phyloP scores from a whole-genome alignment of 2,113 vertebrate species.

The Halichoerus grypus region DNA sequence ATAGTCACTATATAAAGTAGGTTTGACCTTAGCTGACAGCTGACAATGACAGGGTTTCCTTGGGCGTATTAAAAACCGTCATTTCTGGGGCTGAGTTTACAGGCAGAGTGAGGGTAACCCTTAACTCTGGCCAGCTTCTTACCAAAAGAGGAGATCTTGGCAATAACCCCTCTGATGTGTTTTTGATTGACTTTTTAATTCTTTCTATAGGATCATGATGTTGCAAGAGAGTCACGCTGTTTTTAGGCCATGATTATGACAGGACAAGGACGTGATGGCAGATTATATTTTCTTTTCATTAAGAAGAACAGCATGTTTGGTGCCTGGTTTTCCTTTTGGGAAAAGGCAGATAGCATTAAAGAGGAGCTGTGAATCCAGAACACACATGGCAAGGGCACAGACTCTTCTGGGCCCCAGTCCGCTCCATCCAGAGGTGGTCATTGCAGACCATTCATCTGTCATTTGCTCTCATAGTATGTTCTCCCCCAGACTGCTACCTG shows the following conservation, averaged over 20 bases:
- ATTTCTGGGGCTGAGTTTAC: background rate
- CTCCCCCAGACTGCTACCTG: background rate
- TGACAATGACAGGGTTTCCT: constrained; percentile 6
- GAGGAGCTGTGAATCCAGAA: background rate
- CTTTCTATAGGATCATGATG: background rate
- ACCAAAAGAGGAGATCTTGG: background rate
- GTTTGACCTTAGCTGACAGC: background rate
- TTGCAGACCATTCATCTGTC: background rate
- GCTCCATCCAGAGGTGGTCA: background rate
- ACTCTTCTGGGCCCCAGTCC: background rate
- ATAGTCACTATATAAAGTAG: background rate
- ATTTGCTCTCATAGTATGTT: background rate
- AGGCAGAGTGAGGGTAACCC: background rate
- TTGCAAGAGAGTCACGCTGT: background rate
- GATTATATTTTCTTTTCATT: constrained; percentile 21
- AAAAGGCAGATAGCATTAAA: background rate
- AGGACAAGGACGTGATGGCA: background rate
- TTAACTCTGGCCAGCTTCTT: constrained; percentile 15
- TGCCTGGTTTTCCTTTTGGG: constrained; percentile 12
- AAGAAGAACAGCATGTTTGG: constrained; percentile 8
- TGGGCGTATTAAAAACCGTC: background rate
- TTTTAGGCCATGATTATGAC: background rate
- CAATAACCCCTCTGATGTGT: background rate
- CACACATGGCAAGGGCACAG: background rate
- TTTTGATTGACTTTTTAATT: background rate